Evolutionary conservation across 1,140 invertebrate species (phyloP), one percentile per base, ranked within the genome.

Genomic region (Caerostris extrusa): DNA sequence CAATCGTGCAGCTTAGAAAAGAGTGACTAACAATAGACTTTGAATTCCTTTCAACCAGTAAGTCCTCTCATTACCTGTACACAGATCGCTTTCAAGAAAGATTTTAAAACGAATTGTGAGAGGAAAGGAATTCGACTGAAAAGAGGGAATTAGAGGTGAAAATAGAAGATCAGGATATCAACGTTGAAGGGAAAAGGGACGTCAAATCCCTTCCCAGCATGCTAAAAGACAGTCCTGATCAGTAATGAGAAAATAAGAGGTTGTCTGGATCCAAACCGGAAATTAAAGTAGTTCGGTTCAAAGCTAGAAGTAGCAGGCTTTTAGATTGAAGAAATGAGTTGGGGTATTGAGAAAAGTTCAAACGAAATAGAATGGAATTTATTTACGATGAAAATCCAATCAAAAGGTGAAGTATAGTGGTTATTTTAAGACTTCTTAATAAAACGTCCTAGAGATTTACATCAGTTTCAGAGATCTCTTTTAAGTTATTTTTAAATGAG

Each of bases 201-300:
- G 71, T 53, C 19, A 50, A 50, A 77, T 77, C 71, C 34, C 19
- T 50, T 5, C 71, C 34, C 71, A 10, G 71, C 71, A 12, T 77
- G 71, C 50, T 77, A 77, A 77, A 77, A 58, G 82, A 57, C 17
- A 58, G 82, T 57, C 55, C 82, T 8, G 5, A 17, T 19, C 82
- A n/a, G 55, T 83, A 83, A 58, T 83, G 56, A 83, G 82, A 83
- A 83, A 83, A 83, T 83, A 83, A 83, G 82, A 56, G 55, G 82
- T 58, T n/a, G 82, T 19, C 82, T 58, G 82, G n/a, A 6, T 19
- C 82, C 82, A 56, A 58, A 83, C 82, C 82, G 82, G 82, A 83
- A 83, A 83, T 83, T 83, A 83, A 83, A 83, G 82, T 58, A 83
- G 82, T 56, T 83, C 55, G 19, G 55, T 57, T 57, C 53, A 83